Conservation (phyloP, 2,113 vertebrate genomes). For the Melospiza georgiana region DNA sequence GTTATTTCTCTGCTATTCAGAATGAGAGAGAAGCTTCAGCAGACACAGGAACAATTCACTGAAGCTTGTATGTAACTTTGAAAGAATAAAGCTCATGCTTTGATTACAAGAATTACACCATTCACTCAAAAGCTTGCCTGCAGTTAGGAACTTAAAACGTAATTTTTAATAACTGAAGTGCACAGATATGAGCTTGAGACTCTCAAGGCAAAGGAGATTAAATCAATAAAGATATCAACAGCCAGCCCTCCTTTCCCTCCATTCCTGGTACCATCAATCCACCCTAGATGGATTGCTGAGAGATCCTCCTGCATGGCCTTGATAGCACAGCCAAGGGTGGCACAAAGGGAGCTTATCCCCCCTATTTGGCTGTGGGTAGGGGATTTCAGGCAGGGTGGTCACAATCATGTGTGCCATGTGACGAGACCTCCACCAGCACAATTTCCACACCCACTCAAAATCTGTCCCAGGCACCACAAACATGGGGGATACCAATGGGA, state of each 20-base stretch:
- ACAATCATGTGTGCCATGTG: accelerated
- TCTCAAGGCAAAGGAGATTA: neutral
- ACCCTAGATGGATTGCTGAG: accelerated
- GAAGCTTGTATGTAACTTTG: neutral
- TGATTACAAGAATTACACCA: neutral
- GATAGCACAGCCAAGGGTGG: neutral
- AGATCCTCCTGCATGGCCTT: neutral
- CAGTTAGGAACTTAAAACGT: neutral
- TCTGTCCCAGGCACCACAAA: neutral
- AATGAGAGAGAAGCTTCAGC: neutral
- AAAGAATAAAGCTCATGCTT: neutral
- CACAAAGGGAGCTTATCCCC: neutral
- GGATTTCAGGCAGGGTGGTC: neutral
- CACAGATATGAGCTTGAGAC: neutral
- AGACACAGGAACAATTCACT: neutral
- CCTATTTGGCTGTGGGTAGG: neutral
- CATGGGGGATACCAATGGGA: neutral
- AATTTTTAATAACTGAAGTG: neutral
- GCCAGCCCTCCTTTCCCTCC: neutral
- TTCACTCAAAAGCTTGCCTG: neutral
- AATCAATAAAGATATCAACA: neutral
- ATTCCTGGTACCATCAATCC: accelerated
- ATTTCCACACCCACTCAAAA: neutral
- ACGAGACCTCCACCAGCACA: neutral
- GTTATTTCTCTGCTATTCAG: neutral